Percentiles rank a stretch among this genome's conserved stretches.
These are phyloP conservation scores for Pseudoatta argentina DNA, from an alignment of 1,140 invertebrate species.

Conservation along the genomic window DNA sequence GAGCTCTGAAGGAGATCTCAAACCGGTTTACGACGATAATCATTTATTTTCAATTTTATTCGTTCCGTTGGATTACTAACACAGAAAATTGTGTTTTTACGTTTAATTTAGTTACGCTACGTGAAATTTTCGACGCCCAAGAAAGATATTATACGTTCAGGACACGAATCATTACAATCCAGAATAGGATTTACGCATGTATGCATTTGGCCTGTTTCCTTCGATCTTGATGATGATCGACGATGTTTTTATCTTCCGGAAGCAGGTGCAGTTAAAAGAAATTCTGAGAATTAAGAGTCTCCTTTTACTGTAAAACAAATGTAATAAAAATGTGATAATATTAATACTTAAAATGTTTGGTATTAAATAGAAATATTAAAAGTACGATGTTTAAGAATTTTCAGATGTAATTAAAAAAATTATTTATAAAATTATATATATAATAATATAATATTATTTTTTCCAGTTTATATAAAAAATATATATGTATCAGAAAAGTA, in stretches of 20 bases:
- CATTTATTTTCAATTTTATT: background rate
- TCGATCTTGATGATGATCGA: background rate
- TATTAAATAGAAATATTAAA: background rate
- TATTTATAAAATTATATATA: background rate
- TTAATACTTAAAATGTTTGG: background rate
- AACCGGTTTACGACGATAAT: background rate
- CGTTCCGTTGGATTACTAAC: background rate
- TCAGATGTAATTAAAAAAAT: background rate
- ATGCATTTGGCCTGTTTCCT: background rate
- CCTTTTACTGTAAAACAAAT: background rate
- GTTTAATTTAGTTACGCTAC: background rate
- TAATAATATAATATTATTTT: background rate
- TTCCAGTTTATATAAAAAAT: background rate
- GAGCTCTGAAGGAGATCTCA: background rate
- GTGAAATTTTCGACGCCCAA: background rate
- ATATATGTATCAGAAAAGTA: background rate
- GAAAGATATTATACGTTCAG: slow-evolving; percentile 17
- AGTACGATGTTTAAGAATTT: background rate
- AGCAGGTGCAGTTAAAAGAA: background rate
- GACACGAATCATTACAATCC: background rate
- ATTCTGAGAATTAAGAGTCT: background rate
- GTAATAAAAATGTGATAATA: background rate
- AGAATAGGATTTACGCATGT: slow-evolving; percentile 1
- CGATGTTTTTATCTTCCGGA: background rate
- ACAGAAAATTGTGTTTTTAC: slow-evolving; percentile 11